Percentiles rank a stretch among this genome's conserved stretches.
phyloP scores from a whole-genome alignment of 2,888 invertebrate genomes.

The Heliconius erato region DNA sequence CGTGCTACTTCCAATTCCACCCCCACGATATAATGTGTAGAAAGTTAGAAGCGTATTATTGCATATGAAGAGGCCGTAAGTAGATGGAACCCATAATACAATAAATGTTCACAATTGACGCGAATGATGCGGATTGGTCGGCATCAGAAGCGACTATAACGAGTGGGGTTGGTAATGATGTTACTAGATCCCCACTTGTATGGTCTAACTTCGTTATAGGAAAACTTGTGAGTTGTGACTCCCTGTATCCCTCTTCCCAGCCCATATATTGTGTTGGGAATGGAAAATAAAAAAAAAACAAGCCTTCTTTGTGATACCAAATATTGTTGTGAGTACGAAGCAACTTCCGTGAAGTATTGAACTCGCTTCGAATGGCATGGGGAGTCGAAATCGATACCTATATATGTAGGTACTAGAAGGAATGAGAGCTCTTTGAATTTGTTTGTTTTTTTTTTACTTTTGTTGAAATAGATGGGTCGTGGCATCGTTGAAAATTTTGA shows the following conservation, averaged over 20 bases:
- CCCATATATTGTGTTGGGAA: slow-evolving; percentile 36
- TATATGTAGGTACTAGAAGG: background rate
- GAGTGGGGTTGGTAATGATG: slow-evolving; percentile 58
- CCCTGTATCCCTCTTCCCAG: slow-evolving; percentile 19
- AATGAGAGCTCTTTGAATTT: background rate
- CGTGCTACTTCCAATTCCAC: background rate
- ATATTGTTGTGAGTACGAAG: slow-evolving; percentile 27
- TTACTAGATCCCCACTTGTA: slow-evolving; percentile 66
- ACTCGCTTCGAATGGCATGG: slow-evolving; percentile 6
- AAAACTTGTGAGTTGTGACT: slow-evolving; percentile 61
- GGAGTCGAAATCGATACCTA: background rate
- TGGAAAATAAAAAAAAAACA: slow-evolving; percentile 30
- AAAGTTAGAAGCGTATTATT: slow-evolving; percentile 3
- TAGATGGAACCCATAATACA: slow-evolving; percentile 37
- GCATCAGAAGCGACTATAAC: slow-evolving; percentile 48
- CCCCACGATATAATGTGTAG: slow-evolving; percentile 8
- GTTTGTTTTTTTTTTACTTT: background rate
- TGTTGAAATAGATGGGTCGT: background rate
- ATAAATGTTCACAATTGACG: slow-evolving; percentile 48
- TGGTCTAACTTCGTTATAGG: slow-evolving; percentile 69
- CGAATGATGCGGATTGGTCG: slow-evolving; percentile 52
- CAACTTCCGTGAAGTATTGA: slow-evolving; percentile 24
- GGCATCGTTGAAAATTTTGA: background rate
- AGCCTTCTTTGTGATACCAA: slow-evolving; percentile 32
- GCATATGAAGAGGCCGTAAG: slow-evolving; percentile 24